Base-by-base conservation (phyloP, 2,888 invertebrate genomes). In the Agrilus biguttatus region DNA sequence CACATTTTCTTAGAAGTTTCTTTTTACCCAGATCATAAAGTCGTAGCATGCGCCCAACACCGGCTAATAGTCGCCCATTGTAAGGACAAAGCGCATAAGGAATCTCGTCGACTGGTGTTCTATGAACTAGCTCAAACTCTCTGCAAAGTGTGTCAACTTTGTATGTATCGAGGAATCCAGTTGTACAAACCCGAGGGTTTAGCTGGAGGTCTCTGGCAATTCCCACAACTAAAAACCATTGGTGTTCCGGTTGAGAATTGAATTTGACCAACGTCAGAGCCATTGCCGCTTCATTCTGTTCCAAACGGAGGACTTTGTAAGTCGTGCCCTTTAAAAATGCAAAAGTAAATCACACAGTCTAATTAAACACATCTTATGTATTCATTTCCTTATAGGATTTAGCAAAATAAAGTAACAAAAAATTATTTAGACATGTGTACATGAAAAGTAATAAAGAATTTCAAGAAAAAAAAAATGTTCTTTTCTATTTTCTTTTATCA, bases 11-110 rank as follows among this genome's bases (percentile, higher is more conserved):
- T 37, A 98, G 67, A 44, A 98, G 69, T 65, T 98, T 98, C 65
- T 96, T 89, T 65, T 90, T 91, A 45, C 98, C 98, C 57, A 96
- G 77, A 61, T 98, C 97, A 62, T 98, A 99, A 33, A 99, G 74
- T 41, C 97, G 71, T 19, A 98, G 68, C 73, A 88, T 84, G 47
- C 83, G 78, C 0, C 97, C 98, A 12, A 97, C 87, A 1, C 96
- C 96, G 0, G 91, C 88, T 21, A 98, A 64, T 0, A 95, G 77
- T 48, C 87, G 75, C 0, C 97, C 97, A 58, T 95, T 92, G 61
- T 93, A 93, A 0, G 86, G 74, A 50, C 89, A 90, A 40, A 96
- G 70, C 0, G 93, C 91, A 37, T 53, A 55, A 0, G 92, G 93
- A 41, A 90, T 83, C 60, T 95, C 95, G 55, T 96, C 96, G 4